A percentile compares a stretch with the other conserved stretches of the same genome.
Evolutionary conservation across 2,888 invertebrate species (phyloP).

Genomic region (Caenorhabditis sinica): DNA sequence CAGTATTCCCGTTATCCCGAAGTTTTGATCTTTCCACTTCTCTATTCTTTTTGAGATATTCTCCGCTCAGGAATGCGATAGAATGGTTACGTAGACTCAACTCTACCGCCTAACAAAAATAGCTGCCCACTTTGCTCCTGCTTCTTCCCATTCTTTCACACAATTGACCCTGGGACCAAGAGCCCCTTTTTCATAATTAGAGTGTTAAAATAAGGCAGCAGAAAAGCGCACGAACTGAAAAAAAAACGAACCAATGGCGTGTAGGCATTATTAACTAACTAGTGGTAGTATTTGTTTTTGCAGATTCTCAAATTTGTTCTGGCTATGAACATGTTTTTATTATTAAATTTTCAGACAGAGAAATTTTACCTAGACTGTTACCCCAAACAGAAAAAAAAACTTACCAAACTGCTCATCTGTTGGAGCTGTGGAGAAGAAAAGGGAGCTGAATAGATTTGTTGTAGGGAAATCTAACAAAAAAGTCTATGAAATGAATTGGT

Average conservation of each 20-base stretch:
- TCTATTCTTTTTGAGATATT: slow-evolving; percentile 10
- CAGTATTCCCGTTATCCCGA: too few relatives aligned
- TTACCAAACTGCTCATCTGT: slow-evolving; percentile 54
- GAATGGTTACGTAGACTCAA: slow-evolving; percentile 35
- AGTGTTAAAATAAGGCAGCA: slow-evolving; percentile 40
- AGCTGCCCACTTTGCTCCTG: slow-evolving; percentile 3
- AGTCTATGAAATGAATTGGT: slow-evolving; percentile 39
- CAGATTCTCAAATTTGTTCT: background rate
- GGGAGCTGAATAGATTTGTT: background rate
- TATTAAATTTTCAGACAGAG: background rate
- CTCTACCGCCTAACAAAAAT: slow-evolving; percentile 25
- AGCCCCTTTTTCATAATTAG: slow-evolving; percentile 35
- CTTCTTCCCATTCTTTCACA: slow-evolving; percentile 21
- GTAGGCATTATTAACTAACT: background rate
- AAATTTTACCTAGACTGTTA: background rate
- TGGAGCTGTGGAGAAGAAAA: background rate
- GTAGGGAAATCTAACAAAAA: slow-evolving; percentile 24
- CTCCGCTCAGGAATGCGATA: slow-evolving; percentile 20
- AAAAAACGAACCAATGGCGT: slow-evolving; percentile 6
- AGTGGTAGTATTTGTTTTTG: background rate
- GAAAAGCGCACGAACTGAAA: background rate
- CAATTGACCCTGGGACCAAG: slow-evolving; percentile 30
- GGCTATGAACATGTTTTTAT: background rate
- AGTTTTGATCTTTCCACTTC: too few relatives aligned
- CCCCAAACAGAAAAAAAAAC: background rate